Evolutionary conservation across 1,140 invertebrate species (phyloP).

Genomic region (Hypothenemus hampei): DNA sequence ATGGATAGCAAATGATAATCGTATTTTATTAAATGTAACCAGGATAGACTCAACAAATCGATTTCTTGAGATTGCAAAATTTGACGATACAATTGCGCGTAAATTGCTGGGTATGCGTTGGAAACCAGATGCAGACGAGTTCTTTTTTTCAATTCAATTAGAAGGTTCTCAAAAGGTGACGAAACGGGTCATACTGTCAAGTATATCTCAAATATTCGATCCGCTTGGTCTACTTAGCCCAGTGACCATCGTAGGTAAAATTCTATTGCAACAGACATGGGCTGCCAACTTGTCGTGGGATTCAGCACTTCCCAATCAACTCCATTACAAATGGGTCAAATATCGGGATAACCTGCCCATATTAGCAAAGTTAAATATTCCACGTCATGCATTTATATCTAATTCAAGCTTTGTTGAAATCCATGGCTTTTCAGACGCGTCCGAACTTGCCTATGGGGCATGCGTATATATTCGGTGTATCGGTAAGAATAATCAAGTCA

Average conservation of each 20-base stretch:
- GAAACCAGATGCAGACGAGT: too few species aligned
- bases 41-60: too few species aligned
- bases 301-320: neutral
- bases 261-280: neutral
- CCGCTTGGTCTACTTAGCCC: neutral
- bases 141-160: too few species aligned
- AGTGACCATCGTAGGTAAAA: neutral
- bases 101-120: too few species aligned
- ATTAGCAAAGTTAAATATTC: constrained; percentile 2
- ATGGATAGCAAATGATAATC: too few species aligned
- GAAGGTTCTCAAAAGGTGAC: too few species aligned
- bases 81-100: too few species aligned
- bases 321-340: neutral
- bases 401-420: constrained; percentile 24
- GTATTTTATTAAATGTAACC: too few species aligned
- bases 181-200: neutral
- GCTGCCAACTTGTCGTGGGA: neutral
- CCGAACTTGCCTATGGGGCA: constrained; percentile 36
- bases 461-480: constrained; percentile 35
- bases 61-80: too few species aligned
- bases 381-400: neutral
- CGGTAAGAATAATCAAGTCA: constrained; percentile 14
- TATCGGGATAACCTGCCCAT: neutral
- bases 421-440: constrained; percentile 42
- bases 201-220: constrained; percentile 5